Conservation (phyloP, 1,140 invertebrate species). For the Conus betulinus region DNA sequence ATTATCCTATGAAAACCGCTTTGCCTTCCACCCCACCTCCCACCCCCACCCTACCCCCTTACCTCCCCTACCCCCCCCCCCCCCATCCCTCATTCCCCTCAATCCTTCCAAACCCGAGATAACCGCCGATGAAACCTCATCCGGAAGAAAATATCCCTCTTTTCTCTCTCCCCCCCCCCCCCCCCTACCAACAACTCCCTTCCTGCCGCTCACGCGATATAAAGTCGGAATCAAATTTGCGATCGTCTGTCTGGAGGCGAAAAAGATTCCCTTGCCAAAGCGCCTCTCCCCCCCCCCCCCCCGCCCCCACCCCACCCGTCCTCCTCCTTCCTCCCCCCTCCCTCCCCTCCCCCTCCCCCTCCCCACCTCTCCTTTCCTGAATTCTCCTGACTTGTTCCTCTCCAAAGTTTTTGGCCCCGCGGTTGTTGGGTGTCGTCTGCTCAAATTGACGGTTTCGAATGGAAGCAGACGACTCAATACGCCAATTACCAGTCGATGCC, state of each 20-base stretch:
- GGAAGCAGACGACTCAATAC: conserved; percentile 42
- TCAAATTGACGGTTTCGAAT: conserved; percentile 40
- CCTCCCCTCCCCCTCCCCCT: not conserved
- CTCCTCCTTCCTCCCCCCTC: no score
- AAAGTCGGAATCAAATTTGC: conserved; percentile 43
- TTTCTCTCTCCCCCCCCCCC: not conserved
- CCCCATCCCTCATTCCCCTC: not conserved
- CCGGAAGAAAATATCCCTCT: conserved; percentile 37
- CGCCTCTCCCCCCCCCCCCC: not conserved
- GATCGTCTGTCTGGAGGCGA: conserved; percentile 39
- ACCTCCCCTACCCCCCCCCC: not conserved
- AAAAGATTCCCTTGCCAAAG: conserved; percentile 32
- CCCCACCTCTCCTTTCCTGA: conserved; percentile 11
- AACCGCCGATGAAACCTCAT: conserved; percentile 36
- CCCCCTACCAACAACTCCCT: not conserved
- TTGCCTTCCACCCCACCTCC: conserved; percentile 12
- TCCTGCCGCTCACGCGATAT: conserved; percentile 22
- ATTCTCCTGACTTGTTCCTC: conserved; percentile 23
- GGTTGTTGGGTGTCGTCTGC: conserved; percentile 41
- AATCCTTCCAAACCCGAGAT: conserved; percentile 14
- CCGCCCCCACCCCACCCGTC: not conserved
- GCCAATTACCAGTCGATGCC: conserved; percentile 38
- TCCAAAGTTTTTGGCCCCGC: conserved; percentile 20
- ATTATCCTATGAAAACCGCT: conserved; percentile 41
- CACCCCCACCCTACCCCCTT: not conserved